These are phyloP conservation scores for Megaustenia siamemsis DNA, from an alignment of 2,888 invertebrate species.

Conservation along the genomic window DNA sequence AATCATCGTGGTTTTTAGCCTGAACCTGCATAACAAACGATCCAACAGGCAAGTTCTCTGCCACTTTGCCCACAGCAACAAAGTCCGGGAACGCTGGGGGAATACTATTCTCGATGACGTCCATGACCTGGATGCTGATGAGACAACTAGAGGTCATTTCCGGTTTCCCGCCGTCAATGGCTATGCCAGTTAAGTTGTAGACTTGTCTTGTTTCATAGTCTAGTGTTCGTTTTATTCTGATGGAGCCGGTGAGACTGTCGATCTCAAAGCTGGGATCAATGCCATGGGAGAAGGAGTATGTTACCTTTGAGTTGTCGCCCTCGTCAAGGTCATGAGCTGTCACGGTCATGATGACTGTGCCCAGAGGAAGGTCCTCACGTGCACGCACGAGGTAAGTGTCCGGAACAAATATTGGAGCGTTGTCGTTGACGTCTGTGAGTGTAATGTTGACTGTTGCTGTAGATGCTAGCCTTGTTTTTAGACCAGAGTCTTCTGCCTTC, in stretches of 20 bases:
- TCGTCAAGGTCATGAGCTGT: constrained; percentile 92
- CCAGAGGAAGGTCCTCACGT: constrained; percentile 93
- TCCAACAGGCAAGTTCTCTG: constrained; percentile 90
- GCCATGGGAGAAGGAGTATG: constrained; percentile 84
- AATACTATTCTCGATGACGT: constrained; percentile 95
- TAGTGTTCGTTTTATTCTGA: constrained; percentile 88
- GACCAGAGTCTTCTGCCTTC: constrained; percentile 83
- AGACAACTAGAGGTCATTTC: constrained; percentile 89
- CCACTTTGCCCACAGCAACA: constrained; percentile 87
- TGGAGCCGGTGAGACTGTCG: constrained; percentile 91
- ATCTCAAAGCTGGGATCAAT: constrained; percentile 86
- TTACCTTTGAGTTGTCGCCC: constrained; percentile 89
- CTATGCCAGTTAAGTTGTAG: constrained; percentile 91
- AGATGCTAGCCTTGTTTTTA: constrained; percentile 84
- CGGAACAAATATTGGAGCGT: constrained; percentile 87
- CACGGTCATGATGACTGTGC: constrained; percentile 91
- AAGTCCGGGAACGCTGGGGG: constrained; percentile 91
- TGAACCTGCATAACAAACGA: constrained; percentile 88
- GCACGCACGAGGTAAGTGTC: constrained; percentile 85
- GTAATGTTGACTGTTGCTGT: constrained; percentile 91
- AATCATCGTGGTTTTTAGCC: constrained; percentile 85
- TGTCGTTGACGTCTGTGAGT: constrained; percentile 92
- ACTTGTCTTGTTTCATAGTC: constrained; percentile 94
- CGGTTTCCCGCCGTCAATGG: constrained; percentile 89
- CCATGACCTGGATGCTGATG: constrained; percentile 89